Base-by-base conservation (phyloP, 1,140 invertebrate species). In the Oppia nitens region DNA sequence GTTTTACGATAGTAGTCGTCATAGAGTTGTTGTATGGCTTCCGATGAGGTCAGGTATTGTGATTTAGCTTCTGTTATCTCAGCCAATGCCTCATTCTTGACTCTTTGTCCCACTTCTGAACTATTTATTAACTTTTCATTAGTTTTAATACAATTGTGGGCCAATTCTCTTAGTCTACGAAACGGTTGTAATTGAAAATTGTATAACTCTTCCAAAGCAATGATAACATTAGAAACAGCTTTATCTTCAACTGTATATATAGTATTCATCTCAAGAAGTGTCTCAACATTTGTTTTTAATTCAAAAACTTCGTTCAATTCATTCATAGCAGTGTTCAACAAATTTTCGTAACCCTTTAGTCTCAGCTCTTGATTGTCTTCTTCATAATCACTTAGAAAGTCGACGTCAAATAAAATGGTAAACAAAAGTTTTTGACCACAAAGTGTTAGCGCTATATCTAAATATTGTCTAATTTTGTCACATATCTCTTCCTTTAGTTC, bases 121-220 rank as follows among this genome's bases (percentile, higher is more conserved):
- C 70, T 67, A 27, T 67, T 63, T 20, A 73, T 62, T 21, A 66
- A 63, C 28, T 60, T 59, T 62, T 68, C 68, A n/a, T 70, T 70
- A 50, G 68, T 65, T 14, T 65, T 61, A 1, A 70, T 62, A 40
- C 67, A 67, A 49, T 51, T 65, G 25, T 64, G 56, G 59, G 52
- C 63, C 57, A 60, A 29, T 63, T 72, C 72, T 48, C 71, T 62
- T n/a, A 72, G 50, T 57, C 72, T 69, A 3, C 72, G 56, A 66
- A 72, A 73, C 11, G 71, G 72, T 60, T 73, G 69, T 4, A 72
- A 62, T 54, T 69, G 66, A 57, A 70, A 73, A 61, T 74, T 73
- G 62, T 72, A 74, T 25, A 70, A 62, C 47, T 71, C 67, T 12
- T 69, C 67, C 20, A 72, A 49, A 40, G 66, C 67, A 40, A 71